Conservation (phyloP, 2,797 vertebrate species). For the Takifugu rubripes region DNA sequence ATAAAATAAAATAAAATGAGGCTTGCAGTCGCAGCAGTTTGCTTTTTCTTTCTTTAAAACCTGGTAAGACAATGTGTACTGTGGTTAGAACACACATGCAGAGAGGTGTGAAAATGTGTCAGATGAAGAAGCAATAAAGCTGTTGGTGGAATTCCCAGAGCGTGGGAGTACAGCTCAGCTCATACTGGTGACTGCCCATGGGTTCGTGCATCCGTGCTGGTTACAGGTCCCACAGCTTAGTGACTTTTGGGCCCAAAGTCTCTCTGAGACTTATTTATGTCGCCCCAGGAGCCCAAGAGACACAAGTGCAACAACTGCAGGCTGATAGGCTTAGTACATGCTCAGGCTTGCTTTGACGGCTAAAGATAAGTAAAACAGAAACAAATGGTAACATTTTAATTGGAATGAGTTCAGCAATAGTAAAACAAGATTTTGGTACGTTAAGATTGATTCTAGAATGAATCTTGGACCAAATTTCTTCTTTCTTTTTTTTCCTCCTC, state of each 20-base stretch:
- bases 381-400: neutral
- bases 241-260: constrained; percentile 48
- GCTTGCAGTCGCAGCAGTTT: too few species aligned
- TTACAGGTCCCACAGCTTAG: constrained; percentile 40
- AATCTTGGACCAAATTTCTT: neutral
- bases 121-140: neutral
- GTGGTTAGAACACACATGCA: neutral
- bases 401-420: too few species aligned
- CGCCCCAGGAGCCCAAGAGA: constrained; percentile 33
- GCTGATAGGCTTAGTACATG: constrained; percentile 15
- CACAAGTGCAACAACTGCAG: constrained; percentile 24
- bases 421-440: neutral
- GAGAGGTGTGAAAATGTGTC: neutral
- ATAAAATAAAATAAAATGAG: too few species aligned
- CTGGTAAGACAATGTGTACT: too few species aligned
- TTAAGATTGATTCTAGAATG: neutral
- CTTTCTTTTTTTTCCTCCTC: neutral
- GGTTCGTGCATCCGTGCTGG: constrained; percentile 33
- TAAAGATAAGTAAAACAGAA: constrained; percentile 32
- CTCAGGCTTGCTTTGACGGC: constrained; percentile 42
- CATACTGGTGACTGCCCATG: constrained; percentile 31
- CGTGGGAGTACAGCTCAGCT: constrained; percentile 7
- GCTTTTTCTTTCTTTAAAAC: too few species aligned
- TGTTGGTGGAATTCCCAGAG: neutral
- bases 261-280: constrained; percentile 67